Evolutionary conservation across 2,797 vertebrate genomes (phyloP).

Genomic region (Huso huso): DNA sequence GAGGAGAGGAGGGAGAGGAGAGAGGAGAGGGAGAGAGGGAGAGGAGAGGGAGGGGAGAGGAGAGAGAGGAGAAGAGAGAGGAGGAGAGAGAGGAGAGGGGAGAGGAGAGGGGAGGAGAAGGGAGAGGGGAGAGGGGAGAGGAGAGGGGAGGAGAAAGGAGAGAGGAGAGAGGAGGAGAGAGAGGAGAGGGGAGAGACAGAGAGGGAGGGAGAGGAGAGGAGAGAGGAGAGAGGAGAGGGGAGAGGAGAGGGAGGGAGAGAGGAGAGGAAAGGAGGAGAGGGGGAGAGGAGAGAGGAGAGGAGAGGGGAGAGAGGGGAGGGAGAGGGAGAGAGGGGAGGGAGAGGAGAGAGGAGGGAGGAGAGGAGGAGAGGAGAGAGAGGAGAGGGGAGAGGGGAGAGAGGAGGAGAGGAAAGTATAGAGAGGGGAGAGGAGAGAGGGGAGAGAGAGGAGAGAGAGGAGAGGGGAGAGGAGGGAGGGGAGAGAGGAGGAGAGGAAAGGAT

Average conservation of each 20-base stretch:
- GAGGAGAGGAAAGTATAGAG: neutral
- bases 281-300: neutral
- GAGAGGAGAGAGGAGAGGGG: conserved; percentile 16
- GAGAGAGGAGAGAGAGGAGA: neutral
- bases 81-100: neutral
- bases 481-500: neutral
- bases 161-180: neutral
- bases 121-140: neutral
- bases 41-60: neutral
- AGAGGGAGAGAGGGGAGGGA: no score
- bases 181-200: conserved; percentile 14
- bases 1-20: neutral
- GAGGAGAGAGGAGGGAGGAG: neutral
- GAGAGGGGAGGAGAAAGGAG: neutral
- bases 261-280: neutral
- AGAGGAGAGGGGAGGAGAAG: neutral
- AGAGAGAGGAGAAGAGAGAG: neutral
- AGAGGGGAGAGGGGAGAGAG: neutral
- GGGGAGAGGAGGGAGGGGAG: neutral
- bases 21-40: neutral
- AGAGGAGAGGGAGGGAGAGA: conserved; percentile 25
- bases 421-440: neutral
- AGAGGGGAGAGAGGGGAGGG: neutral
- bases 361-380: no score
- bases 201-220: conserved; percentile 32